phyloP scores from a whole-genome alignment of 2,113 vertebrate species.

The Urocitellus parryii region DNA sequence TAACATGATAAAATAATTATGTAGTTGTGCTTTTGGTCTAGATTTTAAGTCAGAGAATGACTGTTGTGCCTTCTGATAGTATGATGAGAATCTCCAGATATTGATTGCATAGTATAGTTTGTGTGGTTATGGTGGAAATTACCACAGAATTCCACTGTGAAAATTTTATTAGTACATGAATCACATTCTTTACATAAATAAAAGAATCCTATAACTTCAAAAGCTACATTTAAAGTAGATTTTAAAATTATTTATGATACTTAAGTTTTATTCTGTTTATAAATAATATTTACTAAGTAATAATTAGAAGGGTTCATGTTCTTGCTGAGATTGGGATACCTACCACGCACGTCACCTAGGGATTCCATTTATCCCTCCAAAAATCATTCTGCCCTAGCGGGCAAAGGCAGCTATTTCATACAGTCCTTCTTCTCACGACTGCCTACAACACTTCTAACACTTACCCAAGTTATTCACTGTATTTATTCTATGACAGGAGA shows the following conservation, averaged over 20 bases:
- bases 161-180: background rate
- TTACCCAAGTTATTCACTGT: background rate
- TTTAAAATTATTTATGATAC: conserved; percentile 22
- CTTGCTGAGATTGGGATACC: background rate
- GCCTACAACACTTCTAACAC: background rate
- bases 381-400: background rate
- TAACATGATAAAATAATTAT: background rate
- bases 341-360: background rate
- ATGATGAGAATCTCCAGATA: background rate
- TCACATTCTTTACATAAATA: conserved; percentile 19
- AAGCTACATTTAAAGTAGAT: background rate
- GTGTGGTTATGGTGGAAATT: background rate
- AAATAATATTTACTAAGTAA: background rate
- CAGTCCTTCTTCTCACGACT: background rate
- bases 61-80: background rate
- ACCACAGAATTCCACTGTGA: background rate
- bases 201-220: conserved; percentile 49
- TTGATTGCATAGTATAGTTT: background rate
- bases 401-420: background rate
- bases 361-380: background rate
- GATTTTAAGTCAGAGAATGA: background rate
- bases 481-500: background rate
- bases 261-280: conserved; percentile 15
- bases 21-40: background rate
- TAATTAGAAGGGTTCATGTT: background rate